phyloP scores from a whole-genome alignment of 2,113 vertebrate species.

The Macroglossus sobrinus region DNA sequence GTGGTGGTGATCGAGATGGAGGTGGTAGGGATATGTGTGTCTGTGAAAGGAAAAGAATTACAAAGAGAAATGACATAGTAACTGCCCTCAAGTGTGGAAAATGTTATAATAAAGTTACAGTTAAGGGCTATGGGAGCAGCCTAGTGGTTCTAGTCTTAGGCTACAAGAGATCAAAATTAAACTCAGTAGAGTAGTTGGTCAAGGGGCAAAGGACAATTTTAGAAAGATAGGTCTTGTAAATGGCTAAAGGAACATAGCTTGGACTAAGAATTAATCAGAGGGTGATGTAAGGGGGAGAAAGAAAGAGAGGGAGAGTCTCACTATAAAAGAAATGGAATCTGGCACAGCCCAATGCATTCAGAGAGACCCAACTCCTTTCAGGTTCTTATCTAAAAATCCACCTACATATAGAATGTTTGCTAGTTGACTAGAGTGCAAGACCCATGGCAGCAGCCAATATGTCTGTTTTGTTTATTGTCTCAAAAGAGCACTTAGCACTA shows the following conservation, averaged over 20 bases:
- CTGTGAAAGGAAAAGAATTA: neutral
- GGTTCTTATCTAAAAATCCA: neutral
- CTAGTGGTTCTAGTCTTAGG: neutral
- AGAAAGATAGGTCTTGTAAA: neutral
- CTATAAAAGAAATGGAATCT: neutral
- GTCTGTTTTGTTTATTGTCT: neutral
- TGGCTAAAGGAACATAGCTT: neutral
- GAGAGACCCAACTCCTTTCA: neutral
- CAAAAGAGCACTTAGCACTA: neutral
- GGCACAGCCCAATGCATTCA: neutral
- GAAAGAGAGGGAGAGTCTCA: neutral
- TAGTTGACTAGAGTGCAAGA: neutral
- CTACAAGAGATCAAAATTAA: neutral
- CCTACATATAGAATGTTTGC: neutral
- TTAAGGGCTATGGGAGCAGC: neutral
- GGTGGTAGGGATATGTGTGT: neutral
- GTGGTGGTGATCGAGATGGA: neutral
- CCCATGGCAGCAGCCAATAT: neutral
- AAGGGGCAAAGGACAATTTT: neutral
- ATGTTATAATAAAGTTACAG: neutral
- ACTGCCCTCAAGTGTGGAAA: neutral
- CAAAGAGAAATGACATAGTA: neutral
- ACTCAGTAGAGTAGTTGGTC: neutral
- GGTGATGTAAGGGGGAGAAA: neutral
- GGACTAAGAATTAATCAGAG: neutral